Evolutionary conservation across 2,888 invertebrate species (phyloP).

Genomic region (Phlogophora meticulosa): DNA sequence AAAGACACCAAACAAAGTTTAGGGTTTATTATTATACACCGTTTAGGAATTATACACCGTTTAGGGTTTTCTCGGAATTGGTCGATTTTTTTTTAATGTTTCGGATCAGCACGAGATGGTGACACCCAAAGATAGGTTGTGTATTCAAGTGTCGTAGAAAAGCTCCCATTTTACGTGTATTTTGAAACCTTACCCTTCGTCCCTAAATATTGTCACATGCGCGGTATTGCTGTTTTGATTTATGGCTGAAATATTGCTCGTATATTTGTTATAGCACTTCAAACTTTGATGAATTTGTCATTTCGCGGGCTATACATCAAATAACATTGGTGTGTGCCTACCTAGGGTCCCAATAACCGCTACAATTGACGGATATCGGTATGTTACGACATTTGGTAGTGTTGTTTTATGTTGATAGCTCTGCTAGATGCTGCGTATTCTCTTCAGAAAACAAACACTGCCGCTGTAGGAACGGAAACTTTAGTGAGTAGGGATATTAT

Average conservation of each 20-base stretch:
- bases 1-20: no score
- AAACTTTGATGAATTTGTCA: conserved; percentile 59
- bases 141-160: no score
- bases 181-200: no score
- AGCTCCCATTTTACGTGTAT: no score
- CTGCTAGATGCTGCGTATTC: neutral
- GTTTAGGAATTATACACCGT: no score
- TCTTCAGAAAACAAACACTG: neutral
- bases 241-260: conserved; percentile 53
- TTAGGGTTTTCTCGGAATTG: no score
- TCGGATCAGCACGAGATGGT: no score
- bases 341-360: conserved; percentile 26
- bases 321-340: neutral
- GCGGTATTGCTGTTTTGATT: conserved; percentile 45
- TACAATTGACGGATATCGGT: conserved; percentile 1
- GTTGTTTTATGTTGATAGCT: neutral
- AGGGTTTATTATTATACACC: no score
- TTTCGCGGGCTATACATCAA: conserved; percentile 43
- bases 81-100: no score
- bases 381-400: neutral
- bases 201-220: neutral
- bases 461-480: neutral
- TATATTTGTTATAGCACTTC: conserved; percentile 45
- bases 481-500: neutral
- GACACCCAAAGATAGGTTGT: no score